phyloP scores from a whole-genome alignment of 2,888 invertebrate genomes.

The Lycocerus yunnanus region DNA sequence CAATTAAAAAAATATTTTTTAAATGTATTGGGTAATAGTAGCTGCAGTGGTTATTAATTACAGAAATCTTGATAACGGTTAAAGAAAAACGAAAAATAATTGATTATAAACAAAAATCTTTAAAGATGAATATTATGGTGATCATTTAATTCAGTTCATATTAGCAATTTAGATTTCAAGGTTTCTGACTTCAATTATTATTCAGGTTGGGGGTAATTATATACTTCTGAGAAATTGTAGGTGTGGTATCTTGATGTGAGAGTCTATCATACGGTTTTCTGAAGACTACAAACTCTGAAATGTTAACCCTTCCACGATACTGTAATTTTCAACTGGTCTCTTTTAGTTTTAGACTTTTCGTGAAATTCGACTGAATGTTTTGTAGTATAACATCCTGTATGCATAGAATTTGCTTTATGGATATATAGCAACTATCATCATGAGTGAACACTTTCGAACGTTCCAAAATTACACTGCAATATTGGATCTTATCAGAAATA shows the following conservation, averaged over 20 bases:
- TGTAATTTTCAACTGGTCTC: not conserved
- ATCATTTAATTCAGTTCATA: conserved; percentile 2
- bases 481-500: not conserved
- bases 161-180: conserved; percentile 30
- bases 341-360: no score
- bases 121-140: not conserved
- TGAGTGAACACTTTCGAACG: not conserved
- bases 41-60: not conserved
- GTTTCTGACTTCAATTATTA: conserved; percentile 23
- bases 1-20: no score
- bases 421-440: no score
- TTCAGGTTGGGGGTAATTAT: conserved; percentile 26
- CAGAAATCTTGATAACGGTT: not conserved
- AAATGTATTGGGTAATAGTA: not conserved
- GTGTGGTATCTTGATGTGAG: conserved; percentile 18
- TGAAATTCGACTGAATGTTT: no score
- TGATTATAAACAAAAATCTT: not conserved
- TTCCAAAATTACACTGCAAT: not conserved
- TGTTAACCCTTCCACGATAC: not conserved
- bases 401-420: no score
- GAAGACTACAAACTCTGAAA: conserved; percentile 1
- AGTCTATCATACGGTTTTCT: conserved; percentile 11
- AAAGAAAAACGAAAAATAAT: not conserved
- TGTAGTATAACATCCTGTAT: no score
- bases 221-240: conserved; percentile 24